Base-by-base conservation (phyloP, 1,140 invertebrate species). In the Drosophila bocki region DNA sequence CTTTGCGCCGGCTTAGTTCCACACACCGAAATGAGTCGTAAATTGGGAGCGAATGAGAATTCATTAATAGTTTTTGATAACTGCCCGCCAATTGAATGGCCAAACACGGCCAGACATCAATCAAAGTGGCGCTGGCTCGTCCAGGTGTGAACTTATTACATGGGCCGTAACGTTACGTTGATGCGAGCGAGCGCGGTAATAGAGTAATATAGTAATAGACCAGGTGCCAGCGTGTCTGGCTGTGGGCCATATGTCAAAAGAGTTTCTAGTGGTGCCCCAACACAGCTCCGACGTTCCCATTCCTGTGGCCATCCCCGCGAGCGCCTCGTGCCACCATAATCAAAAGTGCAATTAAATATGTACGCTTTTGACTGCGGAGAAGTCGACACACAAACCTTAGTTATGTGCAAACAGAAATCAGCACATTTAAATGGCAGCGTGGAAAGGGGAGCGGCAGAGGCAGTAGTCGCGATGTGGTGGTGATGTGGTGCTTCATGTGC, bases 51-150 rank as follows among this genome's bases (percentile, higher is more conserved):
- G 48, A 68, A 70, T 68, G 63, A 54, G 67, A 84, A 84, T 88
- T 87, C 84, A 87, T 84, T 87, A 84, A 88, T 82, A 63, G 62
- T 70, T 70, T 71, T 80, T 78, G 84, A 90, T 88, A 90, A 88
- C 71, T 83, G 84, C 48, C 56, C 64, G 80, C 78, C 50, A 87
- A 88, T 87, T 87, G 84, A 48, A 84, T 83, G 68, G 68, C 61
- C 76, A 86, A 86, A 86, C 75, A 78, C 32, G 39, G 54, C 68
- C 58, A 60, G 75, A 70, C 76, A 78, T 78, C 75, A 78, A 78
- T 78, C 75, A 78, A 78, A 57, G 47, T 67, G 67, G 62, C 32
- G 37, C 37, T 19, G 45, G 26, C n/a, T 39, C 59, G 32, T 42
- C 39, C 65, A 74, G 70, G 70, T 74, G 70, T 74, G 68, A 74